Base-by-base conservation (phyloP, 2,888 invertebrate species). In the Bombylius major region DNA sequence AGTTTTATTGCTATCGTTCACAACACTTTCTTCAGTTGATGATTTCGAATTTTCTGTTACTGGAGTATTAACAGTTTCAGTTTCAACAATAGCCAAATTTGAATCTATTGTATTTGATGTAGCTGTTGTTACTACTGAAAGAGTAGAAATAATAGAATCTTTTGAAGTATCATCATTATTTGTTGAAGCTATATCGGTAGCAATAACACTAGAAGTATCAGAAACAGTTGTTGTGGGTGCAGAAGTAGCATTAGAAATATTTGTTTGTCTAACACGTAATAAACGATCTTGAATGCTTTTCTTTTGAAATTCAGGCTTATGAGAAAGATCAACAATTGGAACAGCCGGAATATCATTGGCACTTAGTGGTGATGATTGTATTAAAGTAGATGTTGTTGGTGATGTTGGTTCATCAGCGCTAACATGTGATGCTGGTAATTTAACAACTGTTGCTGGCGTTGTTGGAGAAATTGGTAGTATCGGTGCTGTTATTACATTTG, bases 271-370 rank as follows among this genome's bases (percentile, higher is more conserved):
- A 32, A 47, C 55, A 39, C 58, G 56, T 23, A 55, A 32, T 14
- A 61, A 53, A 13, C 61, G 56, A 45, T 61, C 61, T 49, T 61
- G 61, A 53, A 61, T 59, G 50, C 61, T 61, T 53, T 44, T 58
- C 47, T 58, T 59, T 13, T 58, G 57, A 42, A 60, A 60, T 56
- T 60, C 60, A 13, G 60, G 60, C 39, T 60, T 60, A 53, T 56
- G 57, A 13, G 60, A 60, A 42, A 60, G 44, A 49, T 60, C 58
- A 11, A 56, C 23, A n/a, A 50, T 50, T 8, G 50, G 50, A 6
- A 55, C 33, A 23, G 23, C 23, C 23, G 53, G 44, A 39, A 56
- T 23, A 12, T 55, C 59, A 47, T 50, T 54, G 14, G 55, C 55
- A 49, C 49, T 46, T 50, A 47, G 14, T 47, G 47, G 34, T 47